These are phyloP conservation scores for Eristalis pertinax DNA, from an alignment of 2,888 invertebrate species.

Conservation along the genomic window DNA sequence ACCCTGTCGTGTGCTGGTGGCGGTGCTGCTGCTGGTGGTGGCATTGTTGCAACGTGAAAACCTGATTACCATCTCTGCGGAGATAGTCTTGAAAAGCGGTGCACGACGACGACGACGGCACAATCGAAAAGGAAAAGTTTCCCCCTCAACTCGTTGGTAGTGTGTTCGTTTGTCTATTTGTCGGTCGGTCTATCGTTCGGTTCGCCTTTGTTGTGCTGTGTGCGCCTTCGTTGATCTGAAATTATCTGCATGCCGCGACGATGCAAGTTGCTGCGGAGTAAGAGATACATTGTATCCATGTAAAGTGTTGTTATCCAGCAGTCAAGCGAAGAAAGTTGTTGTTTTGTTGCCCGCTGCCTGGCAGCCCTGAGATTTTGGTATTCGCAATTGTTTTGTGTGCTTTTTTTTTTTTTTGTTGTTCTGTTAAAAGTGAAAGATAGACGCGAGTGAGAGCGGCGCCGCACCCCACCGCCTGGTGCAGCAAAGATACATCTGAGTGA, in stretches of 20 bases:
- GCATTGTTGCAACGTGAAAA: slow-evolving; percentile 58
- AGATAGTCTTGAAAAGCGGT: slow-evolving; percentile 44
- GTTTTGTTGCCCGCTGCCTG: neutral
- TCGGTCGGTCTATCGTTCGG: neutral
- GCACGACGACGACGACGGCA: slow-evolving; percentile 23
- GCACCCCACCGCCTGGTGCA: too few species aligned
- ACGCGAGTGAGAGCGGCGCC: neutral
- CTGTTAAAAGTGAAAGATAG: slow-evolving; percentile 61
- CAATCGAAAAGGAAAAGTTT: slow-evolving; percentile 68
- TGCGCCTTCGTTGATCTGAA: slow-evolving; percentile 19
- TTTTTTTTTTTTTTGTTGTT: neutral
- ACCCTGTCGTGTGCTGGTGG: slow-evolving; percentile 42
- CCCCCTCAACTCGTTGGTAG: slow-evolving; percentile 23
- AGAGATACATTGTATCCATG: slow-evolving; percentile 42
- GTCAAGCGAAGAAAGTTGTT: slow-evolving; percentile 67
- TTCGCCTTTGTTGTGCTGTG: slow-evolving; percentile 10
- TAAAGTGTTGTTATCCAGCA: slow-evolving; percentile 42
- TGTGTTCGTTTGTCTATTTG: slow-evolving; percentile 19
- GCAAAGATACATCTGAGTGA: neutral
- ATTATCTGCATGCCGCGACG: slow-evolving; percentile 65
- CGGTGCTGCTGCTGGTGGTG: slow-evolving; percentile 24
- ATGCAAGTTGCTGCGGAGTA: slow-evolving; percentile 39
- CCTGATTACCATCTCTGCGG: slow-evolving; percentile 67
- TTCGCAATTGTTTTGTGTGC: slow-evolving; percentile 25
- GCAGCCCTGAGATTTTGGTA: slow-evolving; percentile 41